Base-by-base conservation (phyloP, 1,140 invertebrate genomes). In the Nasonia longicornis region DNA sequence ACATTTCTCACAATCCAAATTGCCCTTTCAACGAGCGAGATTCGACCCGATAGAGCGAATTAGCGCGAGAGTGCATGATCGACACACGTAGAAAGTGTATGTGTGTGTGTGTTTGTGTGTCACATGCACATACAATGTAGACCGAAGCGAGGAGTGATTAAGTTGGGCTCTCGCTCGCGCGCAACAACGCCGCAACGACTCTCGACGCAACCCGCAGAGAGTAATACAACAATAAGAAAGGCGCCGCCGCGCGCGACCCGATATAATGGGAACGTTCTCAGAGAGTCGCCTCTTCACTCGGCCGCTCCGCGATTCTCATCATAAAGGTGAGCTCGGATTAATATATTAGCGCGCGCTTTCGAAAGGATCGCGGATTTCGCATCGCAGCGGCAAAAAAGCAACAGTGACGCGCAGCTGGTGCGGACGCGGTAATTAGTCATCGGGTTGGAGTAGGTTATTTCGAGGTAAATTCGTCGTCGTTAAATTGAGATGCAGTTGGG, bases 231-330 rank as follows among this genome's bases (percentile, higher is more conserved):
- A 77, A 77, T 67, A 42, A 77, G 35, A 77, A 45, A 77, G 75
- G 35, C 63, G n/a, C 14, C 22, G 26, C 73, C 16, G 20, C 20
- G 29, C 22, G 29, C 22, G 72, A 42, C 80, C 75, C 77, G 80
- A 84, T 76, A 77, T 82, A 84, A 81, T 85, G 85, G 79, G 84
- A 85, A 85, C 75, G 77, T 85, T 85, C 84, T 80, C 84, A 84
- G 82, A 86, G 52, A 58, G 52, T 58, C 52, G 52, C 52, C 83
- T 82, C 83, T 82, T 42, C 38, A 1, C 76, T 77, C n/a, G 16
- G 20, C 52, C 16, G 52, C 38, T 52, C 12, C 7, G 52, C 38
- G 11, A 77, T 77, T 67, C 29, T 76, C 74, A 66, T 58, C 11
- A 14, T 38, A 76, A 63, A 77, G 58, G 63, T n/a, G 35, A 45